These are phyloP conservation scores for Tadarida brasiliensis DNA, from an alignment of 2,797 vertebrate genomes.

Conservation along the genomic window DNA sequence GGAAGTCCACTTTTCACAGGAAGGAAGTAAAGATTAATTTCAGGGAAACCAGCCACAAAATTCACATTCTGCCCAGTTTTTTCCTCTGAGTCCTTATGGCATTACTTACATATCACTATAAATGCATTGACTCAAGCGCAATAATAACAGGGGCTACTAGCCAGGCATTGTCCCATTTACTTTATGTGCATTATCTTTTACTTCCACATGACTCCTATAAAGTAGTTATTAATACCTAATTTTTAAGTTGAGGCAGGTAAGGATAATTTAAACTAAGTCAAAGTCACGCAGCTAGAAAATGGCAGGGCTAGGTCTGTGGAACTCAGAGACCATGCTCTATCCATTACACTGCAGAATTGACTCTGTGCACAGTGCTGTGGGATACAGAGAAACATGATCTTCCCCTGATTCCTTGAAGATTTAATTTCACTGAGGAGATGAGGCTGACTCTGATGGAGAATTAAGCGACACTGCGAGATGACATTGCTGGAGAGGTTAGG, in stretches of 20 bases:
- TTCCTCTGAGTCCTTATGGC: neutral
- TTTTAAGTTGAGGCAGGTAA: neutral
- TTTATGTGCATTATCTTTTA: neutral
- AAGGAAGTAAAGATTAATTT: constrained; percentile 12
- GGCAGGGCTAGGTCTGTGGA: neutral
- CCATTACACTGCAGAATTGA: neutral
- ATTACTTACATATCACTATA: neutral
- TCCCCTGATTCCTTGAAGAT: neutral
- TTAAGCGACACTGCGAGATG: neutral
- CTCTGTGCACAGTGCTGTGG: neutral
- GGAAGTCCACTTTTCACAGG: neutral
- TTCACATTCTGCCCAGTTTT: neutral
- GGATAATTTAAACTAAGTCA: constrained; percentile 22
- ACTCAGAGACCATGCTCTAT: neutral
- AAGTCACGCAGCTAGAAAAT: neutral
- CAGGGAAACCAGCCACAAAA: neutral
- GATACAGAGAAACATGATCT: neutral
- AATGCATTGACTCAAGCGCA: neutral
- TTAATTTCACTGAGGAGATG: neutral
- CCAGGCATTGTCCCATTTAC: neutral
- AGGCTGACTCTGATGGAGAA: neutral
- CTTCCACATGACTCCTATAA: neutral
- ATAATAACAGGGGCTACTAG: neutral
- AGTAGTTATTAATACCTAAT: neutral
- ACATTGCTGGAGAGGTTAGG: neutral